Base-by-base conservation (phyloP, 2,888 invertebrate genomes). In the Protonemura montana region DNA sequence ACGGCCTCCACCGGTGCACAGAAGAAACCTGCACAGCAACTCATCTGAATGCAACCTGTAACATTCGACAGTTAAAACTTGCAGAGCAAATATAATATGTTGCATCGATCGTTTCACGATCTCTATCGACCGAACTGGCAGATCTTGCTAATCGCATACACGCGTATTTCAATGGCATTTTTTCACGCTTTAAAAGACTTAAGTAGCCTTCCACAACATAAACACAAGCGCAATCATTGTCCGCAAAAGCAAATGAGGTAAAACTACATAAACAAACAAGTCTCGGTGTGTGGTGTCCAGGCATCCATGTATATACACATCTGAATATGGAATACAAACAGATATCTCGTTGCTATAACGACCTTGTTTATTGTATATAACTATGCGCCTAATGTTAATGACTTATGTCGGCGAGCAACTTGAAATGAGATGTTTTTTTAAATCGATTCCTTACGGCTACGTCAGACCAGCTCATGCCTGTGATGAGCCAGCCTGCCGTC, bases 401-500 rank as follows among this genome's bases (percentile, higher is more conserved):
- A 82, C 41, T 82, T 82, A 21, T 59, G 84, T 84, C 84, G 84
- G 84, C 84, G n/a, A n/a, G 76, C 84, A 21, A 41, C 13, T 76
- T 84, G 59, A 84, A 84, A 84, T 81, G 59, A 84, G 59, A 29
- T 81, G 81, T 81, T 81, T 59, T 59, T 35, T 76, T 84, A 76
- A 76, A 84, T 84, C 84, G 84, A 76, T 84, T 59, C 84, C 84
- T 59, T 76, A 10, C 25, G 84, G 84, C 84, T 28, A 84, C 21
- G 13, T 35, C 35, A 2, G 59, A 76, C 81, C 21, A 7, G n/a
- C 28, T 80, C 80, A 6, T 27, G 26, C 76, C 26, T 76, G n/a
- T 25, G 26, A 76, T 76, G 26, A 76, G 76, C 76, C 76, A 25
- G 3, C 76, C 26, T 3, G 26, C n/a, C n/a, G n/a, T 3, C n/a